Evolutionary conservation across 2,888 invertebrate genomes (phyloP).

Genomic region (Acronicta leporina): DNA sequence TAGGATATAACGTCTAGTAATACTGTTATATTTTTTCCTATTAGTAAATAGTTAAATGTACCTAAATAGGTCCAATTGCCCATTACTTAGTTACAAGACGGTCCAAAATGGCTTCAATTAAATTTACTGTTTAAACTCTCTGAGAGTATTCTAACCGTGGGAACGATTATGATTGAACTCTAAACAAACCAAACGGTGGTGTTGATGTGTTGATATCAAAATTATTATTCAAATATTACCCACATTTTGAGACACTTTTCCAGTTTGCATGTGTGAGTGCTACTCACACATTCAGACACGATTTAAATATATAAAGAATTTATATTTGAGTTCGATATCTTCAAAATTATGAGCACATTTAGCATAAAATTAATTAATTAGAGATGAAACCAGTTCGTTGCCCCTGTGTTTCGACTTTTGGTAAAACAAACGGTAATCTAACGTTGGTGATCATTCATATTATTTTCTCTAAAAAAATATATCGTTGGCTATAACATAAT

Average conservation of each 20-base stretch:
- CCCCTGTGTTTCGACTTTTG: slow-evolving; percentile 32
- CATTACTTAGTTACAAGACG: background rate
- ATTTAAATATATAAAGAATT: background rate
- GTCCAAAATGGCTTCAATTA: too few species aligned
- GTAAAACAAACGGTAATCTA: slow-evolving; percentile 23
- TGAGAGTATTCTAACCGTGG: background rate
- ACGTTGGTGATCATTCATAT: slow-evolving; percentile 5
- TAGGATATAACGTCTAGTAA: too few species aligned
- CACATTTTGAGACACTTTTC: background rate
- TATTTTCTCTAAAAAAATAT: background rate
- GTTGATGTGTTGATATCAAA: too few species aligned
- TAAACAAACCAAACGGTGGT: background rate
- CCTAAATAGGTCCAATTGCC: background rate
- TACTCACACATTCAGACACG: background rate
- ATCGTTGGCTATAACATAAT: background rate
- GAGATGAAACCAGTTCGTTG: slow-evolving; percentile 48
- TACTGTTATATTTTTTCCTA: background rate
- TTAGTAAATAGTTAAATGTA: background rate
- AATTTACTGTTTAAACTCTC: background rate
- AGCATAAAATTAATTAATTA: slow-evolving; percentile 46
- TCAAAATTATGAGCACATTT: slow-evolving; percentile 12
- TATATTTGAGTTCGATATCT: background rate
- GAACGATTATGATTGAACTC: background rate
- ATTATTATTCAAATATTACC: background rate
- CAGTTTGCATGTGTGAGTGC: background rate